Percentiles rank a stretch among this genome's conserved stretches.
These are phyloP conservation scores for Melipona bicolor DNA, from an alignment of 2,888 invertebrate species.

Conservation along the genomic window DNA sequence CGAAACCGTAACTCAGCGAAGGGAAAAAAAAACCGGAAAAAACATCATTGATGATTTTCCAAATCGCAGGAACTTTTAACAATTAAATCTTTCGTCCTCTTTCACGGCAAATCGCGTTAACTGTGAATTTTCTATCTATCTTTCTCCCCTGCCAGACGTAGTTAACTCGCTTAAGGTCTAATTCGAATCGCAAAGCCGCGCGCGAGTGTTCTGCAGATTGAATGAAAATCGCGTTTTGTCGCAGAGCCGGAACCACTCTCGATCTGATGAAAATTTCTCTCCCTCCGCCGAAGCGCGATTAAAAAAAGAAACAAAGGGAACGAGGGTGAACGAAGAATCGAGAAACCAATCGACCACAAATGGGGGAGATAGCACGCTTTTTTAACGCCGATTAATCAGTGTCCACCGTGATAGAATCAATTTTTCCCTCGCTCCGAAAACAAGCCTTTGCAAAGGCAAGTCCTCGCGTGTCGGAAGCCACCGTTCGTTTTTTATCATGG, in stretches of 20 bases:
- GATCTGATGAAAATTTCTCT: background rate
- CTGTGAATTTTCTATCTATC: background rate
- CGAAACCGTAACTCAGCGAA: background rate
- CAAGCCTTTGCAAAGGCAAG: background rate
- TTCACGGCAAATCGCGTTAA: background rate
- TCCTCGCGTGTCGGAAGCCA: background rate
- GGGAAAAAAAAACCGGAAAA: no score
- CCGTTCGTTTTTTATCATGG: conserved; percentile 12
- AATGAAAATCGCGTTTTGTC: background rate
- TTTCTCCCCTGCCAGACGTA: background rate
- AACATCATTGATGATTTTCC: background rate
- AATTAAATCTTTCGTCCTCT: background rate
- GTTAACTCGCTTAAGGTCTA: background rate
- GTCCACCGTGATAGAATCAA: conserved; percentile 17
- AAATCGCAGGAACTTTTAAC: background rate
- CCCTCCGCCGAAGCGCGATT: background rate
- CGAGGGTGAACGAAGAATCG: background rate
- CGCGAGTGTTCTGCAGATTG: background rate
- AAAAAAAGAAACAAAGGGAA: background rate
- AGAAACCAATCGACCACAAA: background rate
- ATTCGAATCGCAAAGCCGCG: background rate
- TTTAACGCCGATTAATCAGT: conserved; percentile 34
- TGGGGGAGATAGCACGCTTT: background rate
- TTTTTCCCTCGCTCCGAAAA: background rate
- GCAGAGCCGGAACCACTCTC: no score